phyloP scores from a whole-genome alignment of 2,888 invertebrate genomes.

The Tipula confusa region DNA sequence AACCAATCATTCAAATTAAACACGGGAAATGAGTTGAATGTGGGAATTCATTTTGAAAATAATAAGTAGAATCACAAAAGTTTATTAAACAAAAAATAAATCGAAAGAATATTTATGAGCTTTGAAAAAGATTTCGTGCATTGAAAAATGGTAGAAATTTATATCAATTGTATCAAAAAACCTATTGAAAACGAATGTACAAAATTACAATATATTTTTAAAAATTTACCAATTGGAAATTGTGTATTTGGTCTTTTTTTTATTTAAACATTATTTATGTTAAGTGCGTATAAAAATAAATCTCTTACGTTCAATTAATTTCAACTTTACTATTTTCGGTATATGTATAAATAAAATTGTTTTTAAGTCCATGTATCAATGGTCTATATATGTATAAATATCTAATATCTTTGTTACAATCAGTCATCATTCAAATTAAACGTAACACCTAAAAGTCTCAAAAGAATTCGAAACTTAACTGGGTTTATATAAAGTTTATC shows the following conservation, averaged over 20 bases:
- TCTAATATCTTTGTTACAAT: no score
- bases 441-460: not conserved
- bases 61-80: not conserved
- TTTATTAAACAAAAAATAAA: not conserved
- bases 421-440: no score
- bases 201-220: not conserved
- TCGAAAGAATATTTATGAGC: not conserved
- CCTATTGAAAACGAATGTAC: not conserved
- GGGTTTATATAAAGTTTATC: not conserved
- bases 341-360: not conserved
- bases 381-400: no score
- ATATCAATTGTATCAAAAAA: slow-evolving; percentile 9
- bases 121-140: slow-evolving; percentile 3
- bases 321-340: not conserved
- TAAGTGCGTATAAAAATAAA: not conserved
- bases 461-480: not conserved
- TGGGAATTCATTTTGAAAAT: not conserved
- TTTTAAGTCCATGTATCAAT: no score
- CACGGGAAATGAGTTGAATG: not conserved
- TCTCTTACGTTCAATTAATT: not conserved
- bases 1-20: not conserved
- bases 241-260: not conserved
- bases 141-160: slow-evolving; percentile 12
- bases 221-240: slow-evolving; percentile 12
- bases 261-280: not conserved